These are phyloP conservation scores for Aphelenchoides avenae DNA, from an alignment of 1,140 invertebrate species.

Conservation along the genomic window DNA sequence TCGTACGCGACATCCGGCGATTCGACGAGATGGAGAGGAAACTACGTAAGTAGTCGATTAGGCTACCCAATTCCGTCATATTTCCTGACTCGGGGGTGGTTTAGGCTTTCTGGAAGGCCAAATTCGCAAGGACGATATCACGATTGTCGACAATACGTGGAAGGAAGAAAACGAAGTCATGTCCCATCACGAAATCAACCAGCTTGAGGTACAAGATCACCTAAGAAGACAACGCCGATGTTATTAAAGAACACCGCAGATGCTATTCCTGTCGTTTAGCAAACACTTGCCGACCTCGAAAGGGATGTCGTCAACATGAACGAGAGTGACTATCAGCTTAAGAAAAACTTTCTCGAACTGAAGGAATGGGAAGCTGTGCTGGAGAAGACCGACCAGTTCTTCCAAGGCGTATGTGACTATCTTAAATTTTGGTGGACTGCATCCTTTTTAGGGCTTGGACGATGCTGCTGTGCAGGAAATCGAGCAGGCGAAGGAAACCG, in stretches of 20 bases:
- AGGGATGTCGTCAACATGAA: conserved; percentile 59
- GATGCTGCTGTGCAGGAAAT: conserved; percentile 52
- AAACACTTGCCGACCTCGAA: conserved; percentile 55
- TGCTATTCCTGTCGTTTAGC: conserved; percentile 27
- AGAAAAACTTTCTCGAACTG: conserved; percentile 56
- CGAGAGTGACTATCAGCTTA: conserved; percentile 53
- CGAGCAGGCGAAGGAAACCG: conserved; percentile 45
- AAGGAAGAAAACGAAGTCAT: conserved; percentile 40
- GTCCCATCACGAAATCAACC: conserved; percentile 51
- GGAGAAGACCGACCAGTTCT: conserved; percentile 58
- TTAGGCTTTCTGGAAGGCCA: conserved; percentile 54
- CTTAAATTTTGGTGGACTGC: conserved; percentile 3
- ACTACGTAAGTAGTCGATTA: conserved; percentile 68
- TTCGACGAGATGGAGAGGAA: conserved; percentile 89
- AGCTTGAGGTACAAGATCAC: conserved; percentile 38
- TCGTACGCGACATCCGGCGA: conserved; percentile 79
- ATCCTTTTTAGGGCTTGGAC: conserved; percentile 48
- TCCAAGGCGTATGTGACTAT: conserved; percentile 43
- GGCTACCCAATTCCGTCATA: background rate
- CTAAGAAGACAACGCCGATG: background rate
- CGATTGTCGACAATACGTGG: conserved; percentile 51
- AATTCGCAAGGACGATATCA: conserved; percentile 55
- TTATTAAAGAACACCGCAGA: conserved; percentile 1
- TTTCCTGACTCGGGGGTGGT: conserved; percentile 1
- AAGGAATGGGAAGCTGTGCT: conserved; percentile 59